Evolutionary conservation across 2,888 invertebrate genomes (phyloP).

Genomic region (Andrena praecox): DNA sequence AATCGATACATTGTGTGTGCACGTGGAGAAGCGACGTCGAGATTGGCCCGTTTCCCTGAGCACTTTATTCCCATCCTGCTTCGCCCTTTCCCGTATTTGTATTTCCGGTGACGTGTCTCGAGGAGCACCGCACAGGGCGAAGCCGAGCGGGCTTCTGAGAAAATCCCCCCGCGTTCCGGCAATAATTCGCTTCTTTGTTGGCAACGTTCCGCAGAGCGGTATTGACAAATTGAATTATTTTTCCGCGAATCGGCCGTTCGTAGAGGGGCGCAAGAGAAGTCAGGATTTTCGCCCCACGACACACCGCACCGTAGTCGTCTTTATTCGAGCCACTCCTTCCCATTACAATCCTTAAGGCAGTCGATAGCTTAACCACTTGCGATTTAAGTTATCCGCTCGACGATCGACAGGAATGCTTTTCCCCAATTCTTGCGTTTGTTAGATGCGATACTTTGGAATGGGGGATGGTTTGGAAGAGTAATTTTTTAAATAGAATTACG

Average conservation of each 20-base stretch:
- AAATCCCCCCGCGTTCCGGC: slow-evolving; percentile 41
- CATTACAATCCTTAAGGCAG: neutral
- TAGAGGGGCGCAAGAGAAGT: neutral
- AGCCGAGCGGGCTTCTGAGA: slow-evolving; percentile 27
- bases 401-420: no score
- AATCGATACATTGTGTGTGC: slow-evolving; percentile 58
- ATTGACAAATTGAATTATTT: slow-evolving; percentile 22
- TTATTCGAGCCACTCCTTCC: neutral
- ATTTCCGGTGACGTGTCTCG: slow-evolving; percentile 50
- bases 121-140: slow-evolving; percentile 14
- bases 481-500: no score
- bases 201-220: slow-evolving; percentile 15
- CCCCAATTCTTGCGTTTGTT: no score
- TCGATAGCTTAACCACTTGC: neutral
- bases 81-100: slow-evolving; percentile 58
- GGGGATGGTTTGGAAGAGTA: no score
- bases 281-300: neutral
- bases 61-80: slow-evolving; percentile 61
- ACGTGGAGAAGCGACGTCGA: slow-evolving; percentile 41
- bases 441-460: no score
- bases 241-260: slow-evolving; percentile 2
- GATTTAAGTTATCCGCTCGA: no score
- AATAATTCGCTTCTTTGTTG: slow-evolving; percentile 52
- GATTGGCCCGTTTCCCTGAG: slow-evolving; percentile 42
- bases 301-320: neutral